Conservation (phyloP, 1,140 invertebrate species). For the Drosophila grimshawi region DNA sequence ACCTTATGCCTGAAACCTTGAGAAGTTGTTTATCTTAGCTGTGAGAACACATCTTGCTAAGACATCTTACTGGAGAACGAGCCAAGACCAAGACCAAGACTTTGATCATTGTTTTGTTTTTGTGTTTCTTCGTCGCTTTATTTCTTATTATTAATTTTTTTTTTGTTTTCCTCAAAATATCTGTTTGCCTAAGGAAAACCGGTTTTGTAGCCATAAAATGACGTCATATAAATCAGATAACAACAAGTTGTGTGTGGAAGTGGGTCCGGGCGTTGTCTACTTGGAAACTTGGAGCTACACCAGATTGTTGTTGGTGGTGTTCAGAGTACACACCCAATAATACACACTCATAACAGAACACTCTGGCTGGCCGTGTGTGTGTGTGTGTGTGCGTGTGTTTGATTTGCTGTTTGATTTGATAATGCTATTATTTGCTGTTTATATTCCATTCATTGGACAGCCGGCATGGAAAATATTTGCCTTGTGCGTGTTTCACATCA, state of each 20-base stretch:
- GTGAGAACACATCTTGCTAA: conserved; percentile 31
- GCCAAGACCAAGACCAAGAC: not conserved
- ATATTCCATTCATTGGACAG: conserved; percentile 60
- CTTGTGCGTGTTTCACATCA: conserved; percentile 54
- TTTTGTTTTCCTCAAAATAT: not conserved
- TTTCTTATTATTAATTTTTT: conserved; percentile 13
- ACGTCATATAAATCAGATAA: conserved; percentile 68
- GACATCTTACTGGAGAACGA: not conserved
- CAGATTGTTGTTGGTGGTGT: not conserved
- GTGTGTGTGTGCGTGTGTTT: conserved; percentile 56
- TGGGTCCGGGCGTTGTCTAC: conserved; percentile 60
- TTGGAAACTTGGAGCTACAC: conserved; percentile 15
- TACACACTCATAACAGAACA: conserved; percentile 10
- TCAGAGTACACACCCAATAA: conserved; percentile 10
- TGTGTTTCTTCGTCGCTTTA: conserved; percentile 13
- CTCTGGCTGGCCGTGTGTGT: conserved; percentile 28
- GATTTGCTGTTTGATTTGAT: conserved; percentile 76
- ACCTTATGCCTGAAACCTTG: conserved; percentile 23
- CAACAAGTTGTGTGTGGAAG: conserved; percentile 58
- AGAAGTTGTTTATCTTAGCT: conserved; percentile 16
- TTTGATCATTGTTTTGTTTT: conserved; percentile 24
- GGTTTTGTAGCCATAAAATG: conserved; percentile 60
- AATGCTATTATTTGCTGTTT: conserved; percentile 78
- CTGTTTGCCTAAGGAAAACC: conserved; percentile 51
- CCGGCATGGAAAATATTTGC: conserved; percentile 32